Conservation (phyloP, 2,888 invertebrate genomes). For the Pristionchus entomophagus region DNA sequence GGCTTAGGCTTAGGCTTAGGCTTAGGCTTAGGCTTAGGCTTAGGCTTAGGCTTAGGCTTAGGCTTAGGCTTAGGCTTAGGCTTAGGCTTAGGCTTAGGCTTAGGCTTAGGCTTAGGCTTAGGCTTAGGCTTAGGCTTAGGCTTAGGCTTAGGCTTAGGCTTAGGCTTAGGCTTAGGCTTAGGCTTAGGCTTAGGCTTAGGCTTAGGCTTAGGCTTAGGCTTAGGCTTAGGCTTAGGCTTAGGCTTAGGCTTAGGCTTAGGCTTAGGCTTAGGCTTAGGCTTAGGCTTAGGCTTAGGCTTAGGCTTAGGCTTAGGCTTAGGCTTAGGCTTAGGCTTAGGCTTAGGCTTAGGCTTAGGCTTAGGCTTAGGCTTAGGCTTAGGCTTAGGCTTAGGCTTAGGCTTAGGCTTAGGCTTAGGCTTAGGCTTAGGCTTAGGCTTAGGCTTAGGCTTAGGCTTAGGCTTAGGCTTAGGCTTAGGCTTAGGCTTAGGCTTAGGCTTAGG, state of each 20-base stretch:
- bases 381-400: slow-evolving; percentile 52
- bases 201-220: no score
- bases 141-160: no score
- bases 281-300: slow-evolving; percentile 53
- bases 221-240: no score
- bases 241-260: background rate
- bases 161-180: no score
- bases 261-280: slow-evolving; percentile 54
- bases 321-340: slow-evolving; percentile 54
- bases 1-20: no score
- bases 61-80: no score
- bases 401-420: slow-evolving; percentile 52
- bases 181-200: no score
- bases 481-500: slow-evolving; percentile 50
- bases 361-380: slow-evolving; percentile 52
- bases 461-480: slow-evolving; percentile 49
- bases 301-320: slow-evolving; percentile 52
- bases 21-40: no score
- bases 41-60: no score
- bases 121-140: no score
- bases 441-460: slow-evolving; percentile 51
- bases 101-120: no score
- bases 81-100: no score
- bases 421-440: slow-evolving; percentile 51
- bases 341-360: slow-evolving; percentile 53